Evolutionary conservation across 2,797 vertebrate genomes (phyloP).

Genomic region (Propithecus deckenii): DNA sequence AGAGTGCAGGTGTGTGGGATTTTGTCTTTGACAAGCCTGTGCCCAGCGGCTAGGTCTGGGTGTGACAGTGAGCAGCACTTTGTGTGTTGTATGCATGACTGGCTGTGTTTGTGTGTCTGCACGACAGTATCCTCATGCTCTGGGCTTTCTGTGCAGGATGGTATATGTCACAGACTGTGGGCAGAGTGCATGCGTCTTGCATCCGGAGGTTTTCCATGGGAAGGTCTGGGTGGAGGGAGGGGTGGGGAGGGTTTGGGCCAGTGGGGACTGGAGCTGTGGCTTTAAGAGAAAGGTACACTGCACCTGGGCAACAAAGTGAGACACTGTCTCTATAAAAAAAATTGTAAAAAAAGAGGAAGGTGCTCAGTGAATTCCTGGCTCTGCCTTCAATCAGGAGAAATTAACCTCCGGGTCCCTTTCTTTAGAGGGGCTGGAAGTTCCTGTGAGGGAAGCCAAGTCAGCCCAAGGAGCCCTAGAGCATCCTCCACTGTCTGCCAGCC

Average conservation of each 20-base stretch:
- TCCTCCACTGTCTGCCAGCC: not conserved
- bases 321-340: not conserved
- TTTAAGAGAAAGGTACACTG: not conserved
- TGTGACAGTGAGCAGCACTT: not conserved
- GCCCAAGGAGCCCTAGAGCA: not conserved
- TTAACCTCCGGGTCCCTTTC: not conserved
- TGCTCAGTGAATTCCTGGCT: not conserved
- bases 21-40: not conserved
- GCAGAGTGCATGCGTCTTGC: not conserved
- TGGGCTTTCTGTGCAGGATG: not conserved
- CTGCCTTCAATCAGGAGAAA: not conserved
- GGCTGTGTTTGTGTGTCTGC: not conserved
- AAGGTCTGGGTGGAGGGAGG: not conserved
- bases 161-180: not conserved
- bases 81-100: not conserved
- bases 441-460: not conserved
- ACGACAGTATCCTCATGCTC: not conserved
- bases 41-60: not conserved
- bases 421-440: not conserved
- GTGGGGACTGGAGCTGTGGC: not conserved
- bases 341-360: not conserved
- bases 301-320: not conserved
- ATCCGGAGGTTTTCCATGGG: not conserved
- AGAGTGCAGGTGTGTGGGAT: not conserved
- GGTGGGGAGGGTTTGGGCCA: not conserved